Conservation (phyloP, 2,888 invertebrate genomes). For the Cephus pulcher region DNA sequence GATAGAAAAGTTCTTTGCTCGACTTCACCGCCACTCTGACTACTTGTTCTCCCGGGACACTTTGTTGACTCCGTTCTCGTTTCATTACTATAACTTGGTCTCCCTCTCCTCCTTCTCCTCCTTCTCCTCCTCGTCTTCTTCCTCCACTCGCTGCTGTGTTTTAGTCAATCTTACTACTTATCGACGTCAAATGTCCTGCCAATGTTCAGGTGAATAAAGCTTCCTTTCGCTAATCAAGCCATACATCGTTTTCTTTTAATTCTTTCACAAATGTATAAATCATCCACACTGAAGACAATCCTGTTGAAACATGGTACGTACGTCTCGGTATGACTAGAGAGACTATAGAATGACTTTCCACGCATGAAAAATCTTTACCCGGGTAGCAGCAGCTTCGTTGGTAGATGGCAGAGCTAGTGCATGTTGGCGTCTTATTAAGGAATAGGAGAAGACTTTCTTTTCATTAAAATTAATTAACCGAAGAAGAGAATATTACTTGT, state of each 20-base stretch:
- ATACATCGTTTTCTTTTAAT: no score
- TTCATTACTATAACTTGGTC: constrained; percentile 14
- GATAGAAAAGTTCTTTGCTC: constrained; percentile 57
- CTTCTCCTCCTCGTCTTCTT: constrained; percentile 15
- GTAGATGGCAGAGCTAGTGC: constrained; percentile 26
- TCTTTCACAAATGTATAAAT: no score
- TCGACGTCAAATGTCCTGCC: constrained; percentile 36
- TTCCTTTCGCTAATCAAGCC: no score
- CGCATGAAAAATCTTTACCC: no score
- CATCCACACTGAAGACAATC: no score
- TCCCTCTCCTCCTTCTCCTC: constrained; percentile 11
- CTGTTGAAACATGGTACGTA: no score
- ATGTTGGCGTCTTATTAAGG: no score
- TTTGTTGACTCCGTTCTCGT: constrained; percentile 16
- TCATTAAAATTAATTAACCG: constrained; percentile 10
- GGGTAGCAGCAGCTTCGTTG: constrained; percentile 26
- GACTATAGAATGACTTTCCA: no score
- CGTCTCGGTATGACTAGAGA: no score
- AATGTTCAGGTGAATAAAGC: constrained; percentile 32
- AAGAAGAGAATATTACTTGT: constrained; percentile 1
- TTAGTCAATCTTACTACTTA: constrained; percentile 41
- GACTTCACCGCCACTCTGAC: constrained; percentile 10
- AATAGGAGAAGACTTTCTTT: no score
- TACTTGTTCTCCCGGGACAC: background rate
- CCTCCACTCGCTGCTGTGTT: constrained; percentile 12